Evolutionary conservation across 2,888 invertebrate species (phyloP), one percentile per base, ranked within the genome.

Genomic region (Sacculina carcini): DNA sequence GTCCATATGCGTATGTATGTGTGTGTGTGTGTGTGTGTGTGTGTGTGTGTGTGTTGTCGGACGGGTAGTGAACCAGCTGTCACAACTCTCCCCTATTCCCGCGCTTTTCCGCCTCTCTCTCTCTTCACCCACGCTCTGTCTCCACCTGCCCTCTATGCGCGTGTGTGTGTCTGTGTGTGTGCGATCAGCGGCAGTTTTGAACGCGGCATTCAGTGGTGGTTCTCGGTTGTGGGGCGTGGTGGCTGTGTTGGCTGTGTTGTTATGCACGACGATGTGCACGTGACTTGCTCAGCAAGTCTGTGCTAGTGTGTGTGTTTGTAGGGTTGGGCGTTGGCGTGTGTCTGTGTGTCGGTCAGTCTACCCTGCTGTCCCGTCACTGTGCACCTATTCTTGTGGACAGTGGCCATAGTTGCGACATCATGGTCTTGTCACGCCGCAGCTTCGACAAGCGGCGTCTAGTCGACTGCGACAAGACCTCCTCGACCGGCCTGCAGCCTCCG

Each of bases 21-120:
- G n/a, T n/a, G n/a, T n/a, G n/a, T n/a, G n/a, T n/a, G n/a, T n/a
- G n/a, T n/a, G n/a, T n/a, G n/a, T n/a, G n/a, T n/a, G n/a, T n/a
- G n/a, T n/a, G n/a, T n/a, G n/a, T n/a, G n/a, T n/a, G n/a, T n/a
- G n/a, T n/a, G n/a, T n/a, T n/a, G n/a, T n/a, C n/a, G n/a, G n/a
- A n/a, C 5, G 44, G n/a, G 44, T 44, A 24, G 44, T 23, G 24
- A 44, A n/a, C 44, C 5, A 16, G 48, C 42, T 40, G 19, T 51
- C 53, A 53, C 57, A 53, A 36, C 31, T 32, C 38, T 39, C 48
- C 51, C 58, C 55, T 58, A 57, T 52, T 56, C 51, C 53, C 53
- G 56, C 61, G 60, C 50, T 12, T 16, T n/a, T 28, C 48, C 9
- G 34, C 42, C 10, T 5, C 23, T 34, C 40, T 19, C 48, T 14